Base-by-base conservation (phyloP, 2,113 vertebrate species). In the Antidorcas marsupialis region DNA sequence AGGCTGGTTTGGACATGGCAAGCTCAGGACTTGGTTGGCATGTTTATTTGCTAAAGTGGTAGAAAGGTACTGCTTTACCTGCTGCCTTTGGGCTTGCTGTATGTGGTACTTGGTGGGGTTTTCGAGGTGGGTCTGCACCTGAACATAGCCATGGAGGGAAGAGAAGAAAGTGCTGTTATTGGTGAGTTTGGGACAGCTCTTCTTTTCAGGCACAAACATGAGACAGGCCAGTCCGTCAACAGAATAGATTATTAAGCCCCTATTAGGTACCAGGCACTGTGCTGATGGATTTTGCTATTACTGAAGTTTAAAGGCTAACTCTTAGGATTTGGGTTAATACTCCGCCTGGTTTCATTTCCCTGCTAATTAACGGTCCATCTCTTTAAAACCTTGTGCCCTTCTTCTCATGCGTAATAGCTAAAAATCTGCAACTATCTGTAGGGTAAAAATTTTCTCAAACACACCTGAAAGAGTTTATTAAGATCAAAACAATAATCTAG, bases 81-180 rank as follows among this genome's bases (percentile, higher is more conserved):
- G 99, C 98, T 99, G 99, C 98, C 99, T 98, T 98, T 99, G 99
- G 90, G 99, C 99, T 99, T 99, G 99, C 98, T 99, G 99, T 90
- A 99, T 99, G 98, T 99, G 99, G 98, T 99, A 99, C 98, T 99
- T 99, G 96, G 99, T 99, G 87, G 99, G 99, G 98, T 99, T 99
- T 98, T 99, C 99, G 98, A 99, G 99, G 99, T 99, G 99, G 87
- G 99, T 99, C 99, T 99, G 99, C 98, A 99, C 99, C 99, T 99
- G 98, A 2, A 97, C 87, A 98, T 55, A 98, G 98, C 91, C 94
- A 39, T 0, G 45, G 92, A 76, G 81, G 97, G 96, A 95, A 97
- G 86, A 98, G 97, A 97, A 97, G 95, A 98, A 43, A 96, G 92
- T 12, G 2, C 15, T 43, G 97, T 95, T 93, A 94, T 85, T 97